Conservation (phyloP, 2,113 vertebrate species). For the Beaufortia kweichowensis region DNA sequence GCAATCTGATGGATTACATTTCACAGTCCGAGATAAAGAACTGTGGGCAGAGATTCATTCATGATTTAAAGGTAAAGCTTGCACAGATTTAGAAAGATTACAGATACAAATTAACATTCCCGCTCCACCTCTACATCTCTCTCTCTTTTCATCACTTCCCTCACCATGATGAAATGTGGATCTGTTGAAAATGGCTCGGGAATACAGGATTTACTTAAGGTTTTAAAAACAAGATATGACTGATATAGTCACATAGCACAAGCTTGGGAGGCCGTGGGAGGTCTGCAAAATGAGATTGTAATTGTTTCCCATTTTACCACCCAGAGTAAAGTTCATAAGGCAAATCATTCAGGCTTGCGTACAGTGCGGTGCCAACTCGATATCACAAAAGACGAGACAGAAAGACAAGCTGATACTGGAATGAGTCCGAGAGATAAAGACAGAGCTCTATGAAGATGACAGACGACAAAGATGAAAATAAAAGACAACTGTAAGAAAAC, state of each 20-base stretch:
- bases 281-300: neutral
- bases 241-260: slow-evolving; percentile 9
- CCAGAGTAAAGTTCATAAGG: slow-evolving; percentile 13
- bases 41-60: slow-evolving; percentile 1
- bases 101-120: slow-evolving; percentile 9
- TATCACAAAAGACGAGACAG: slow-evolving; percentile 7
- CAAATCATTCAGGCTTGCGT: neutral
- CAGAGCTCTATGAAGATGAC: neutral
- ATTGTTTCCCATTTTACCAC: slow-evolving; percentile 16
- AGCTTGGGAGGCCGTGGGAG: neutral
- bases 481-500: neutral
- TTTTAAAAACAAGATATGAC: slow-evolving; percentile 13
- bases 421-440: slow-evolving; percentile 25
- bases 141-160: neutral
- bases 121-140: neutral
- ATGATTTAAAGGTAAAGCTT: slow-evolving; percentile 10
- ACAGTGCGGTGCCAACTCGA: neutral
- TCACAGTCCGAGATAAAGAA: neutral
- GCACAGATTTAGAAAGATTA: neutral
- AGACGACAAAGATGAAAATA: neutral
- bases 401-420: slow-evolving; percentile 5
- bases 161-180: neutral
- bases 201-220: neutral
- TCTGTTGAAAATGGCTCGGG: neutral
- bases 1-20: neutral